Evolutionary conservation across 1,140 invertebrate genomes (phyloP).

Genomic region (Yoshiicerus persimilis): DNA sequence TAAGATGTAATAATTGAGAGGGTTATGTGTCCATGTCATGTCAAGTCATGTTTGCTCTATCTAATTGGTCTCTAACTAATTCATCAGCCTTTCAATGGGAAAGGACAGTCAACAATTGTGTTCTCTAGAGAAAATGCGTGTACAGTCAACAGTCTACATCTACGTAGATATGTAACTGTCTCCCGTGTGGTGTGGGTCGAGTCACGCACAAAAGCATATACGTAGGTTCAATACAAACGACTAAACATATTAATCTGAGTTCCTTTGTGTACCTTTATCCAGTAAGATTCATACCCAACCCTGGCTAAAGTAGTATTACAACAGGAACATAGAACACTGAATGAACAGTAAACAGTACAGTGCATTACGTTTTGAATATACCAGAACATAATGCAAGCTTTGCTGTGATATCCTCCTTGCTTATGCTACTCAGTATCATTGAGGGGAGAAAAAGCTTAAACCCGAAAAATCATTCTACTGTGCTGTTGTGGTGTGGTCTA

Average conservation of each 20-base stretch:
- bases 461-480: slow-evolving; percentile 31
- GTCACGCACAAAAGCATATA: neutral
- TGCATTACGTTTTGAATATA: too few species aligned
- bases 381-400: neutral
- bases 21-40: neutral
- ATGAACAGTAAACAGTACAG: too few species aligned
- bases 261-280: neutral
- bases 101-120: neutral
- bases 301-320: too few species aligned
- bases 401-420: neutral
- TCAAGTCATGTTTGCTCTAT: neutral
- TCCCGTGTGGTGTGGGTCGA: neutral
- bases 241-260: neutral
- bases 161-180: neutral
- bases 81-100: neutral
- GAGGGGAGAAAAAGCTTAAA: slow-evolving; percentile 34
- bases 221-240: neutral
- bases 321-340: too few species aligned
- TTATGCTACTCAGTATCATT: neutral
- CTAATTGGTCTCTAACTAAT: slow-evolving; percentile 16
- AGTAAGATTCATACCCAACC: neutral
- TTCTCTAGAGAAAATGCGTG: neutral
- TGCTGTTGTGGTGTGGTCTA: too few species aligned
- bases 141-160: neutral
- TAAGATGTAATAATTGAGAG: neutral